Evolutionary conservation across 2,797 vertebrate species (phyloP), one percentile per base, ranked within the genome.

Genomic region (Botia almorhae): DNA sequence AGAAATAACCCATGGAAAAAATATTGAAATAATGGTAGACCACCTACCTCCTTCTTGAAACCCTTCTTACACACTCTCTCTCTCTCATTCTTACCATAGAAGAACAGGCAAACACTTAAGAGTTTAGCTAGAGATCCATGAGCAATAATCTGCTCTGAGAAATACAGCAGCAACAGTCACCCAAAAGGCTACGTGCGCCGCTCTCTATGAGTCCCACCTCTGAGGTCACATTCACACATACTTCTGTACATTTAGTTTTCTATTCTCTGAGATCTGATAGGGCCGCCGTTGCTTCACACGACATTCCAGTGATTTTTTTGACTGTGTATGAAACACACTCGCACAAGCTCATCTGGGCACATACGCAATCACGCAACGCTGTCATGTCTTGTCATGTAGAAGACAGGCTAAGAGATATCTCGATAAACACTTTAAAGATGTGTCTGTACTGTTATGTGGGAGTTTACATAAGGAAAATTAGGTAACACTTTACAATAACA

Each of bases 231-330:
- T 48, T 61, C 36, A 23, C 48, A 73, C 65, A 1, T 33, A 71
- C 80, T 50, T 46, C 63, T 80, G 69, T 74, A 84, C 69, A 64
- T 48, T 10, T n/a, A 64, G 2, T 48, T 64, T 74, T 55, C 21
- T 80, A 63, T 68, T 23, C 53, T 80, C 71, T 19, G 67, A 56
- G 80, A 80, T 82, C 74, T 73, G 73, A 81, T 81, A 78, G 83
- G 0, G 21, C 76, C 77, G 82, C 69, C 21, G 55, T 86, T 84
- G 76, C 77, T 81, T 82, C 82, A 84, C 65, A 70, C 58, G 68
- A 76, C 89, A 91, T 88, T 88, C 89, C 90, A 89, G 79, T 79
- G 84, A 82, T 78, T 87, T 78, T 88, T 23, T 8, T 8, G 4
- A 7, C 78, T 76, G 63, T 64, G 7, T 17, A 56, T 50, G 64